Evolutionary conservation across 2,888 invertebrate genomes (phyloP).

Genomic region (Nemurella pictetii): DNA sequence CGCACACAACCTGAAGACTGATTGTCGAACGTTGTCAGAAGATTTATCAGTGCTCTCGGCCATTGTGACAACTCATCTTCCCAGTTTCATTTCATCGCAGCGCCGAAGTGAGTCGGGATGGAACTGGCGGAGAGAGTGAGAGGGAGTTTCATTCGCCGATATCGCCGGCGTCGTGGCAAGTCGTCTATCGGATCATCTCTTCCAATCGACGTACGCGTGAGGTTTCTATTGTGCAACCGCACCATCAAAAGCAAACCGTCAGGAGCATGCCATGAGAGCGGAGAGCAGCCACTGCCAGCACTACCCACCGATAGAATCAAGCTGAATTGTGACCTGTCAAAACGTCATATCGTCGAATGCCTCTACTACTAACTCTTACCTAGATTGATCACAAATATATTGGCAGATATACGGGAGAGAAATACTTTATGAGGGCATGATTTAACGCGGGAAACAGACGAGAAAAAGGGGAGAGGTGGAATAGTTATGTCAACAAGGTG

Average conservation of each 20-base stretch:
- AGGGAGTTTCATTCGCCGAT: not conserved
- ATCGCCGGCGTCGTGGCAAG: not conserved
- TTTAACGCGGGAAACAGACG: conserved; percentile 5
- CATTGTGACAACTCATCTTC: conserved; percentile 5
- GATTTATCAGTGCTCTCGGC: conserved; percentile 11
- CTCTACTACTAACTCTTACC: not conserved
- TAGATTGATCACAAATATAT: conserved; percentile 6
- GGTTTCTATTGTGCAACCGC: conserved; percentile 2
- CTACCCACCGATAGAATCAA: not conserved
- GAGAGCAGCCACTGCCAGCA: not conserved
- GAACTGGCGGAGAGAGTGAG: not conserved
- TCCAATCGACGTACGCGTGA: not conserved
- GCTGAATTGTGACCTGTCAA: conserved; percentile 9
- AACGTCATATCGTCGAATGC: conserved; percentile 10
- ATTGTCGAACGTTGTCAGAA: not conserved
- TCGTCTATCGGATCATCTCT: conserved; percentile 12
- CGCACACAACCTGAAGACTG: conserved; percentile 15
- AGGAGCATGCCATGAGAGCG: not conserved
- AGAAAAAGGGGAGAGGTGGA: not conserved
- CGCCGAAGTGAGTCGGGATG: not conserved
- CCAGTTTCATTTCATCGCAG: not conserved
- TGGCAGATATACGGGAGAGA: not conserved
- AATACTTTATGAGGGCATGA: conserved; percentile 2
- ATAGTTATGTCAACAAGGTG: not conserved
- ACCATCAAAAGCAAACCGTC: conserved; percentile 1